Evolutionary conservation across 2,888 invertebrate species (phyloP).

Genomic region (Sclerodermus sp.): DNA sequence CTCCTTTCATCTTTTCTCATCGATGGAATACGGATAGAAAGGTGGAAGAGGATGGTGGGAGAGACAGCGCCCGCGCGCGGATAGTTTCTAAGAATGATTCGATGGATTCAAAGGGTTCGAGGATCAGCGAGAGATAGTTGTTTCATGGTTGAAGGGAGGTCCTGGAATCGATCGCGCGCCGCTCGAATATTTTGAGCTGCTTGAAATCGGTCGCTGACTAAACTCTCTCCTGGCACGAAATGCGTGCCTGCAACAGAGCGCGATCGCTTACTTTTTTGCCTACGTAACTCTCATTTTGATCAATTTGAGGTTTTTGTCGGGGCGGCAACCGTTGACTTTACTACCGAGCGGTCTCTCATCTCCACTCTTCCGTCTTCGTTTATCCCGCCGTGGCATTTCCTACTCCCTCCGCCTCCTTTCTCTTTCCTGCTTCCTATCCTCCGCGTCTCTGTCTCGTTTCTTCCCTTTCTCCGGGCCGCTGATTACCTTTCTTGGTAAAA

Average conservation of each 20-base stretch:
- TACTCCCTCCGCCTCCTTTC: slow-evolving; percentile 1
- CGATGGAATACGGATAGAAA: no score
- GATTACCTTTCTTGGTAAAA: slow-evolving; percentile 18
- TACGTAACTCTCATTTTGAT: slow-evolving; percentile 47
- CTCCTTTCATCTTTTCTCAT: no score
- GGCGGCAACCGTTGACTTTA: slow-evolving; percentile 46
- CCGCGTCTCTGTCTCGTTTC: slow-evolving; percentile 8
- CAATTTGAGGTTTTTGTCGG: slow-evolving; percentile 48
- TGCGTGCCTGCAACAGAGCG: slow-evolving; percentile 30
- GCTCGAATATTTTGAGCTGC: neutral
- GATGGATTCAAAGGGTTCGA: no score
- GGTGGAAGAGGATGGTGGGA: no score
- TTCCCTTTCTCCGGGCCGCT: slow-evolving; percentile 23
- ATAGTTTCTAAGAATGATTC: no score
- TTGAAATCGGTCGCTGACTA: slow-evolving; percentile 21
- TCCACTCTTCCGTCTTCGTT: slow-evolving; percentile 16
- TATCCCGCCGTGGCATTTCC: no score
- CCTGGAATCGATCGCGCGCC: slow-evolving; percentile 1
- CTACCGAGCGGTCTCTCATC: slow-evolving; percentile 35
- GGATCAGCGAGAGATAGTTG: no score
- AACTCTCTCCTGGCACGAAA: slow-evolving; percentile 33
- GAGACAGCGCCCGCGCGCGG: no score
- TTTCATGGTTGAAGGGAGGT: neutral
- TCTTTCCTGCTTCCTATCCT: slow-evolving; percentile 14
- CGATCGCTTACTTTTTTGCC: slow-evolving; percentile 39